Evolutionary conservation across 1,140 invertebrate genomes (phyloP), one percentile per base, ranked within the genome.

Genomic region (Drosophila tsacasi): DNA sequence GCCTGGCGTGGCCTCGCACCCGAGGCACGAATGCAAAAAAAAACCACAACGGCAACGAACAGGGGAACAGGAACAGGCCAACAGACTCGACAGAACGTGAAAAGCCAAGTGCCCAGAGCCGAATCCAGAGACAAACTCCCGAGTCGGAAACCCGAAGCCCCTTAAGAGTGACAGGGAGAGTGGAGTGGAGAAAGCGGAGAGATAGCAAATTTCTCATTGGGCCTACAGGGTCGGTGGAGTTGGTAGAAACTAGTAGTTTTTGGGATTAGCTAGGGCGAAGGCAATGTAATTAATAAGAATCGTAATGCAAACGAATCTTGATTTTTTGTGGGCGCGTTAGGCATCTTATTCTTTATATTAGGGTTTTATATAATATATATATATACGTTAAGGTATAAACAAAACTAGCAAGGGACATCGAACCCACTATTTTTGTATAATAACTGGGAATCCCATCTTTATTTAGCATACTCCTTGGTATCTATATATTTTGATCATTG

Each of bases 1-100:
- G 42, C 4, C 9, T 10, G 40, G 10, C 15, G 39, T 37, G 47
- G 73, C 72, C 52, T 35, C 76, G 83, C 72, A 73, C 72, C 55
- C 50, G 71, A 76, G 85, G 81, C 65, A 55, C 76, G 81, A 79
- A 74, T 65, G 75, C 72, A 13, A 21, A 21, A 21, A n/a, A 89
- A 89, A 85, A 77, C 65, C 64, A 81, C 65, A 85, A 90, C 76
- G 58, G 47, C 65, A 52, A 49, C 30, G 79, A 90, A 90, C 86
- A 90, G 86, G 85, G 79, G 59, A 91, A 54, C 85, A 89, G 85
- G 71, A 90, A 65, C 69, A 78, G 64, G 76, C 59, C 60, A 72
- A 35, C 65, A 81, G 74, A 79, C 57, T 62, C 19, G 23, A 17
- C 61, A 66, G 55, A 32, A 60, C 42, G 67, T 50, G 64, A 50